These are phyloP conservation scores for Sigmodon hispidus DNA, from an alignment of 2,113 vertebrate species.

Conservation along the genomic window DNA sequence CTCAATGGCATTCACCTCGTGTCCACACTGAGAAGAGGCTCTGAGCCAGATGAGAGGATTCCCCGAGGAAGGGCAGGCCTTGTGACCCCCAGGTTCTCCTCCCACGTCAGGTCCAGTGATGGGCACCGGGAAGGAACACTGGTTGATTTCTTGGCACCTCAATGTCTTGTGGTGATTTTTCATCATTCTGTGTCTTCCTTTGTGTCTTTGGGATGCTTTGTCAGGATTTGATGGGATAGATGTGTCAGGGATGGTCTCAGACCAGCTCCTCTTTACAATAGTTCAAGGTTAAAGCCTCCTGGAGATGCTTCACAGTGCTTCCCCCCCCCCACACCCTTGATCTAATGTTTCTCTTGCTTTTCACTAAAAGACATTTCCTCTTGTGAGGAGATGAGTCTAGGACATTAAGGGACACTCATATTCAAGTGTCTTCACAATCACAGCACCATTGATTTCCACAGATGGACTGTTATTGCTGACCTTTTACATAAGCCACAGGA, in stretches of 20 bases:
- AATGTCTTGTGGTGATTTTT: background rate
- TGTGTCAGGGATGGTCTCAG: rapidly evolving
- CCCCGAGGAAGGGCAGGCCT: too few relatives aligned
- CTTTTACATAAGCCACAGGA: background rate
- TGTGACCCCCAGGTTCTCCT: background rate
- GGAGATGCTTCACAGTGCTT: rapidly evolving
- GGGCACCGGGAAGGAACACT: background rate
- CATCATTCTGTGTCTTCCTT: background rate
- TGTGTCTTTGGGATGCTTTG: background rate
- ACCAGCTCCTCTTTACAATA: background rate
- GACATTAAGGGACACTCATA: background rate
- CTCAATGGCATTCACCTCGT: rapidly evolving
- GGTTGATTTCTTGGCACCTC: background rate
- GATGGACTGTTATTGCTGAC: too few relatives aligned
- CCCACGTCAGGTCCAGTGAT: rapidly evolving
- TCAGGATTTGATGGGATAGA: background rate
- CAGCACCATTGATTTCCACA: rapidly evolving
- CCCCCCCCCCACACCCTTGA: rapidly evolving
- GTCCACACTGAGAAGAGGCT: background rate
- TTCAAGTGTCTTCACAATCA: background rate
- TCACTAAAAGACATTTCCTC: background rate
- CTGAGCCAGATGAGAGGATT: rapidly evolving
- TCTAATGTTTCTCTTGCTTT: background rate
- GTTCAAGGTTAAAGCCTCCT: rapidly evolving
- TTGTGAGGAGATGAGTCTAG: background rate